Base-by-base conservation (phyloP, 2,888 invertebrate species). In the Acrobasis repandana region DNA sequence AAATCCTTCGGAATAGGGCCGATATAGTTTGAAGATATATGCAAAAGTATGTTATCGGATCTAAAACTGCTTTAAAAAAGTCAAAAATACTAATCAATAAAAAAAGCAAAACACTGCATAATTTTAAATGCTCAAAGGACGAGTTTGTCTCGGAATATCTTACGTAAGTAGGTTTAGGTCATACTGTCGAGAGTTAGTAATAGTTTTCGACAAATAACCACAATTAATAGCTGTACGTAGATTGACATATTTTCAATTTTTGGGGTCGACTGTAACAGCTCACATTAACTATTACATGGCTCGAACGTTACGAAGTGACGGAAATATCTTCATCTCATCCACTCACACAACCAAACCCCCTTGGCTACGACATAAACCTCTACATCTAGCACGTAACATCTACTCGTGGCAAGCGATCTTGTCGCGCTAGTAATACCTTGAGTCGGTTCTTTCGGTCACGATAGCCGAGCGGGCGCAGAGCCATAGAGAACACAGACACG, bases 401-500 rank as follows among this genome's bases (percentile, higher is more conserved):
- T 88, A 90, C 86, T 83, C 63, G 78, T 82, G 77, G 82, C 76
- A 51, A 76, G 76, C 72, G 66, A 70, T 67, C 61, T 67, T 61
- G 58, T 56, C 60, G 61, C 70, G 68, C 65, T 74, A 68, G 67
- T 79, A 87, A 87, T 93, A 93, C 93, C 93, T 93, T 93, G 83
- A 88, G 86, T 80, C 86, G 91, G 80, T 83, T 92, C 94, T 94
- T 90, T 88, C 94, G 94, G 70, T 76, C 79, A 93, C 95, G 95
- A 93, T 88, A 91, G 92, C 91, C 92, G 92, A 92, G 92, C 91
- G 89, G 91, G 92, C 90, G 93, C 93, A 92, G 93, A 94, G 94
- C 95, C 94, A 95, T 93, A 93, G 88, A 93, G 94, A 95, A 94
- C 94, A 94, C 92, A 93, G 90, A 94, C 92, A 93, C 93, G 93